Percentiles rank a stretch among this genome's conserved stretches.
Evolutionary conservation across 2,888 invertebrate species (phyloP).

Genomic region (Oscheius sp.): DNA sequence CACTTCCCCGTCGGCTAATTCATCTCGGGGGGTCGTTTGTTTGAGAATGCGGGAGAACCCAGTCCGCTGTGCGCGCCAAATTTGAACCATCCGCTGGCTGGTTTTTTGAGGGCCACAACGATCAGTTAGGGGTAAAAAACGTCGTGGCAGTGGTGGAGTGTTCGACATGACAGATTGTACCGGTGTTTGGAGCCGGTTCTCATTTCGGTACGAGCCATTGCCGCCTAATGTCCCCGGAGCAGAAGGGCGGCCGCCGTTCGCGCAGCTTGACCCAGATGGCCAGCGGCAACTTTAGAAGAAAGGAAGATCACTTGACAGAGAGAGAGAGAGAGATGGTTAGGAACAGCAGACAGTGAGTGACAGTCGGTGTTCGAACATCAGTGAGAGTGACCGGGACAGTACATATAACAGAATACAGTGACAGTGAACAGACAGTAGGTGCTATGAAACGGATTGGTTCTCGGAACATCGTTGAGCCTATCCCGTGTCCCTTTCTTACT

Average conservation of each 20-base stretch:
- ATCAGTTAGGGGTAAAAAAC: constrained; percentile 5
- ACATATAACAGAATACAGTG: too few relatives aligned
- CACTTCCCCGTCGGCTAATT: not conserved
- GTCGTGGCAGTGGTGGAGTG: not conserved
- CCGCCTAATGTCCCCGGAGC: constrained; percentile 15
- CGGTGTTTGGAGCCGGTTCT: constrained; percentile 9
- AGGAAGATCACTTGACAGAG: not conserved
- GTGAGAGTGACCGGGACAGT: too few relatives aligned
- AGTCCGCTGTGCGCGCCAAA: constrained; percentile 19
- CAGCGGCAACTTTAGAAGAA: constrained; percentile 1
- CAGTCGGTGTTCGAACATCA: not conserved
- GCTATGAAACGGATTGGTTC: too few relatives aligned
- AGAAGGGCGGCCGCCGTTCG: constrained; percentile 29
- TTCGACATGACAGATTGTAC: not conserved
- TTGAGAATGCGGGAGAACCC: constrained; percentile 15
- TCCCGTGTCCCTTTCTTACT: too few relatives aligned
- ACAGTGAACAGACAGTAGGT: too few relatives aligned
- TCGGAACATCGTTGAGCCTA: too few relatives aligned
- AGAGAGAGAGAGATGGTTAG: not conserved
- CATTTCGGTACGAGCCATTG: constrained; percentile 15
- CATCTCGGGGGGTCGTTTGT: not conserved
- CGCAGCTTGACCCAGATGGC: constrained; percentile 22
- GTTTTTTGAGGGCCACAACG: constrained; percentile 25
- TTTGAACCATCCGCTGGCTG: constrained; percentile 30
- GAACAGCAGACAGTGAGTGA: not conserved